These are phyloP conservation scores for Melanargia galathea DNA, from an alignment of 2,888 invertebrate genomes.

Conservation along the genomic window DNA sequence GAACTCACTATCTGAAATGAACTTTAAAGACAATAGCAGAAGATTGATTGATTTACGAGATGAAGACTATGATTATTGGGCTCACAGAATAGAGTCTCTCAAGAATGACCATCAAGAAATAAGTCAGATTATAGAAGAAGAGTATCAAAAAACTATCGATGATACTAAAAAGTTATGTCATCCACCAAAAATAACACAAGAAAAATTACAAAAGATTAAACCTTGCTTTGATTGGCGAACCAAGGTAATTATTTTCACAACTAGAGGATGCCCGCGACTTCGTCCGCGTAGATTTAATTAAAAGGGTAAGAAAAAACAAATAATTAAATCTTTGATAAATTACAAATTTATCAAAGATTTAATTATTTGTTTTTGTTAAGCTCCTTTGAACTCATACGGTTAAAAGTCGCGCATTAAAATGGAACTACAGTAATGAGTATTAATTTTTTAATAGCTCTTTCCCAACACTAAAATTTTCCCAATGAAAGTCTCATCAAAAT, in stretches of 20 bases:
- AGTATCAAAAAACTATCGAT: conserved; percentile 68
- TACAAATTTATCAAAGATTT: no score
- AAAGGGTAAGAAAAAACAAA: no score
- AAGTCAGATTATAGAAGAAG: conserved; percentile 68
- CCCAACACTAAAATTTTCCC: no score
- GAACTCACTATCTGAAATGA: conserved; percentile 2
- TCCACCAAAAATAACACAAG: conserved; percentile 53
- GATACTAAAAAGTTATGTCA: conserved; percentile 55
- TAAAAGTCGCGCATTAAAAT: no score
- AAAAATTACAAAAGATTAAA: conserved; percentile 63
- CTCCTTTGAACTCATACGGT: no score
- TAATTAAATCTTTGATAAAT: no score
- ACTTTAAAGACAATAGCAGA: conserved; percentile 30
- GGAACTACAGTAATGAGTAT: no score
- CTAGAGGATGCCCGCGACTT: background rate
- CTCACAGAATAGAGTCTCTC: conserved; percentile 63
- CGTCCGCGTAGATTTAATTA: no score
- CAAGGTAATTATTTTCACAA: conserved; percentile 49
- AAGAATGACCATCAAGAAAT: conserved; percentile 71
- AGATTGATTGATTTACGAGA: conserved; percentile 47
- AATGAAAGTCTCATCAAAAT: no score
- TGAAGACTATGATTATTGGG: conserved; percentile 66
- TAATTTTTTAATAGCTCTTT: no score
- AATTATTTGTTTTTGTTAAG: no score
- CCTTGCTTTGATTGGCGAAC: conserved; percentile 67